Evolutionary conservation across 2,888 invertebrate genomes (phyloP), one percentile per base, ranked within the genome.

Genomic region (Heliconius cydno): DNA sequence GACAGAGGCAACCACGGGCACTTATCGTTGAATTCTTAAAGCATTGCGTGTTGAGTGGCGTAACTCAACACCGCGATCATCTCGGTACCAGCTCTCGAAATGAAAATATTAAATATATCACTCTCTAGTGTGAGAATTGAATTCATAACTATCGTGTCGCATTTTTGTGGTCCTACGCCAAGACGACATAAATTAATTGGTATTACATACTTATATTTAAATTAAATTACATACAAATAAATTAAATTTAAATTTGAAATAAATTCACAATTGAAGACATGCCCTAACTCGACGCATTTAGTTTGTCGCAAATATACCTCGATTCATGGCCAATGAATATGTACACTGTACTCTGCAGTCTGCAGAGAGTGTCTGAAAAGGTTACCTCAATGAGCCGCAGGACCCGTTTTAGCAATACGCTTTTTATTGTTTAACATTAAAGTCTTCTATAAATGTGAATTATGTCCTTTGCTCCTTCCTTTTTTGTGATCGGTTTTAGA

Each of bases 271-370:
- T 10, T 90, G 88, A 90, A 88, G 90, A 90, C 91, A 90, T 90
- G 89, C 90, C 87, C 86, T 82, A 83, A 76, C 86, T 88, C 88
- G 90, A 90, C 91, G 89, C 89, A 91, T 91, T 91, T 92, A 88
- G 89, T 86, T 86, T 84, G 88, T 92, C 90, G 90, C 88, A 91
- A 91, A 86, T 84, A 86, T 89, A 90, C 86, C 85, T 85, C 85
- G 85, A 86, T 90, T 92, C 93, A 93, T 85, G 93, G 94, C 84
- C 92, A 86, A 86, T 87, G 86, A 88, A 83, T 85, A 84, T 85
- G 84, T 52, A 9, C 7, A 52, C 52, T 22, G 52, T 12, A 41
- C 10, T 41, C 41, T 41, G 41, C 10, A 38, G 38, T 38, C 38
- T 38, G 38, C 84, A 84, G 85, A 78, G 84, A 85, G 83, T 84